Evolutionary conservation across 1,140 invertebrate species (phyloP).

Genomic region (Drosophila albomicans): DNA sequence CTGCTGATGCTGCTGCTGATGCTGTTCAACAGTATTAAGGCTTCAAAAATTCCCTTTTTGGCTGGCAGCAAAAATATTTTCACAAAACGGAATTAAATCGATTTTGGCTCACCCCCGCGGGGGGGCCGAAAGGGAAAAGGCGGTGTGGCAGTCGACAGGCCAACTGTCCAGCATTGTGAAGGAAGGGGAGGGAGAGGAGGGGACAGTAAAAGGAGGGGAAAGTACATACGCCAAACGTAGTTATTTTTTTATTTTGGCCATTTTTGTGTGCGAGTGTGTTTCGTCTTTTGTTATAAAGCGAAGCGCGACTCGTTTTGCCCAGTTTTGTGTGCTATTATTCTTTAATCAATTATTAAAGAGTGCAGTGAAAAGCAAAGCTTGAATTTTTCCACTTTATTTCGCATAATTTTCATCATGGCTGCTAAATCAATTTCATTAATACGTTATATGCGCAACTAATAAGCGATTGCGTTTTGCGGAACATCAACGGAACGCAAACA

Average conservation of each 20-base stretch:
- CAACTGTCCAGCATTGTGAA: too few relatives aligned
- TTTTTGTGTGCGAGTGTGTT: constrained; percentile 21
- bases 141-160: too few relatives aligned
- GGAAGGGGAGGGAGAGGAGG: not conserved
- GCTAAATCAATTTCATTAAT: too few relatives aligned
- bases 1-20: too few relatives aligned
- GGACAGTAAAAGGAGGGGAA: too few relatives aligned
- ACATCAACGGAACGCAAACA: not conserved
- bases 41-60: constrained; percentile 74
- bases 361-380: constrained; percentile 11
- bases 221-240: not conserved
- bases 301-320: constrained; percentile 3
- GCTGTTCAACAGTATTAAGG: constrained; percentile 64
- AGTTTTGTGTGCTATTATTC: constrained; percentile 55
- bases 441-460: constrained; percentile 1
- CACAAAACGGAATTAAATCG: constrained; percentile 55
- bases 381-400: constrained; percentile 15
- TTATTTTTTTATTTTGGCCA: constrained; percentile 41
- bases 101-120: constrained; percentile 25
- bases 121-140: not conserved
- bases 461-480: constrained; percentile 9
- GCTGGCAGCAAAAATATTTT: constrained; percentile 64
- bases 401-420: not conserved
- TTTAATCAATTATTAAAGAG: constrained; percentile 73
- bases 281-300: constrained; percentile 11